Evolutionary conservation across 2,888 invertebrate genomes (phyloP), one percentile per base, ranked within the genome.

Genomic region (Heliconius charithonia): DNA sequence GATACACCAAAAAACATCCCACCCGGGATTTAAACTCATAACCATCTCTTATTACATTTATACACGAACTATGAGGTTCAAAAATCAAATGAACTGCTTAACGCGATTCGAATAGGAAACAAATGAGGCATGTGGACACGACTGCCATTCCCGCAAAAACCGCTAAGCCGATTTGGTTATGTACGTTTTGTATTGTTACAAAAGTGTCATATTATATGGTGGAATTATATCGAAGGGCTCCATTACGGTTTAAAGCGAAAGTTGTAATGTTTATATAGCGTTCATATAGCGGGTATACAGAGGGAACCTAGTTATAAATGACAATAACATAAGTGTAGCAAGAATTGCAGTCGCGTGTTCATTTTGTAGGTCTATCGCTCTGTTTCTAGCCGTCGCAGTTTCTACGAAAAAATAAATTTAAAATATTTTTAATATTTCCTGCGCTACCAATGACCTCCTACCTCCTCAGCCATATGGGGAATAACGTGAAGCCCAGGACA

Each of bases 121-220:
- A 41, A 69, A 45, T 69, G 69, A 25, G 41, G 41, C 67, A 25
- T 41, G 7, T 12, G n/a, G 37, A 25, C 37, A 67, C n/a, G 37
- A 41, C 67, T 41, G 4, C 32, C n/a, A 19, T 37, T 67, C 67
- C 67, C 67, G 67, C 67, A 69, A 69, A 69, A 69, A 69, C 69
- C 69, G 25, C 69, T 69, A 69, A 69, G 69, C 41, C 41, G 69
- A 45, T 69, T 69, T 69, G 9, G 25, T 69, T 13, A 13, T 67
- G 67, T 67, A 25, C 3, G 16, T 69, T 69, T 41, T 69, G 41
- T 69, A 67, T 41, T 41, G 41, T 69, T 32, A 67, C 32, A 69
- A 45, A 22, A 13, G 12, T 1, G 69, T 45, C 41, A 67, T 41
- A 25, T 67, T 41, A 67, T 67, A 41, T 41, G n/a, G 13, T n/a